Evolutionary conservation across 1,140 invertebrate species (phyloP).

Genomic region (Conus betulinus): DNA sequence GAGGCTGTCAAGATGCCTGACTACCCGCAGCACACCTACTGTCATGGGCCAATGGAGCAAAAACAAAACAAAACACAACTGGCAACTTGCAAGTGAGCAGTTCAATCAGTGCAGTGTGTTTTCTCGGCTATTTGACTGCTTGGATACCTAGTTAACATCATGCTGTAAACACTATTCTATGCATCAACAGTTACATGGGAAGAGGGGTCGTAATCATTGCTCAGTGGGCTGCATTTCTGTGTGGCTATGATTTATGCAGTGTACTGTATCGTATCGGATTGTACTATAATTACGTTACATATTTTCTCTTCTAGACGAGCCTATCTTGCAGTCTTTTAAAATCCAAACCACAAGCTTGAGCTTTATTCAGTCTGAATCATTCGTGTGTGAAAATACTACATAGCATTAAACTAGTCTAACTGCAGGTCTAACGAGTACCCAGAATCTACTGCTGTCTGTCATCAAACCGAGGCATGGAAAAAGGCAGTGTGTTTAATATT

Average conservation of each 20-base stretch:
- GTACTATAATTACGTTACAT: no score
- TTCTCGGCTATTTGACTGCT: not conserved
- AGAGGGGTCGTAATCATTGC: not conserved
- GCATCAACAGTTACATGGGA: not conserved
- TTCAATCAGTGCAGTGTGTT: not conserved
- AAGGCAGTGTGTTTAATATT: no score
- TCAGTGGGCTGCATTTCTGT: not conserved
- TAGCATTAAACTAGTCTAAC: no score
- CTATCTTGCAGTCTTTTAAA: no score
- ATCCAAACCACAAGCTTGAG: no score
- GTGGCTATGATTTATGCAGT: not conserved
- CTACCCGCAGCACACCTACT: not conserved
- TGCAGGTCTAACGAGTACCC: no score
- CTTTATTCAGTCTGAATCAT: no score
- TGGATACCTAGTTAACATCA: not conserved
- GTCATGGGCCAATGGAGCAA: not conserved
- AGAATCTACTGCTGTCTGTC: no score
- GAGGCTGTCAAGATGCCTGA: not conserved
- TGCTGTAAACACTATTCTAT: not conserved
- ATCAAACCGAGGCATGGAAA: no score
- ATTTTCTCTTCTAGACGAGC: no score
- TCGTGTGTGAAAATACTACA: no score
- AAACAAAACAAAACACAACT: not conserved
- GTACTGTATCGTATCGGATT: no score
- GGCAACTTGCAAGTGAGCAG: not conserved